Base-by-base conservation (phyloP, 2,888 invertebrate genomes). In the Pilophorus perplexus region DNA sequence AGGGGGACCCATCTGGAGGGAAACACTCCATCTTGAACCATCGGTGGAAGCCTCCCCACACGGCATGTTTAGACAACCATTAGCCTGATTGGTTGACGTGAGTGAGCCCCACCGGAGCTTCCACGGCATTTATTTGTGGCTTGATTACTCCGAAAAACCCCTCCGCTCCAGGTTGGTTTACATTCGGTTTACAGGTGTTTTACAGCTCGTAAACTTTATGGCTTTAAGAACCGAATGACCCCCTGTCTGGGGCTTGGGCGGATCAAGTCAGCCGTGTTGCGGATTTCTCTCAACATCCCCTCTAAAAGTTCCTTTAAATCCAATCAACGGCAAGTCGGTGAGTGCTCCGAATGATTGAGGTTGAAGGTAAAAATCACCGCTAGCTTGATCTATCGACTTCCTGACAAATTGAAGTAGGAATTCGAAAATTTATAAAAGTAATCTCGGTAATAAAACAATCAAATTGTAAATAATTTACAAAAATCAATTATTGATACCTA, bases 201-300 rank as follows among this genome's bases (percentile, higher is more conserved):
- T 55, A 55, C 55, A 55, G 55, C 55, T 38, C 55, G 55, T 55
- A 38, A 55, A 55, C 55, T 55, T 55, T 55, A 55, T 55, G 38
- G 37, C 37, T 55, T 23, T 20, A 55, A 37, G 55, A 38, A 23
- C 22, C 37, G 38, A 55, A 55, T 16, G 55, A 18, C 37, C 38
- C 37, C 28, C 28, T 28, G 33, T 25, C 12, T 28, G 52, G 23
- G n/a, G 18, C 8, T 28, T 28, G 23, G 28, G 27, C 23, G 18
- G 52, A 23, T 28, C 52, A 3, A n/a, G 2, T n/a, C 23, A 46
- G 46, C 2, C 12, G 23, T 44, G 6, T 22, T 6, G 6, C 23
- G 6, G 22, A n/a, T 46, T 46, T 46, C 20, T 10, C 12, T 14
- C n/a, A 46, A 23, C 46, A 14, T 20, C n/a, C n/a, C n/a, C n/a